A percentile compares a stretch with the other conserved stretches of the same genome.
Conservation (phyloP, 2,113 vertebrate species). For the Eubucco bourcierii region DNA sequence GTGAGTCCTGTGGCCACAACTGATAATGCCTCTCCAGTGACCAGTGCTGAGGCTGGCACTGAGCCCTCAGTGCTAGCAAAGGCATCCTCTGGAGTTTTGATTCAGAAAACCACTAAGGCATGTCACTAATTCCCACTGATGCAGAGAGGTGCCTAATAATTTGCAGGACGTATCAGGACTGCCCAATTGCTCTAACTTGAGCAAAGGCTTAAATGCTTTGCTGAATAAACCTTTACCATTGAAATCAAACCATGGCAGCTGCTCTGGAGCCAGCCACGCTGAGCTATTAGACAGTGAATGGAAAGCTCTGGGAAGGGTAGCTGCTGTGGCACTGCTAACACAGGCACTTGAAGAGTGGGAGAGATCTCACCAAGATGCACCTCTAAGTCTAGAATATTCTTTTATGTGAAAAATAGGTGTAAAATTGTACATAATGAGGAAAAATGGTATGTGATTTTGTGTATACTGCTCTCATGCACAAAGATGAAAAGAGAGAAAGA, state of each 20-base stretch:
- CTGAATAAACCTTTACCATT: conserved; percentile 17
- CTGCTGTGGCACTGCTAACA: background rate
- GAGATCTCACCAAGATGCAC: background rate
- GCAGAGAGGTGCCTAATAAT: conserved; percentile 19
- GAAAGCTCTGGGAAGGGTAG: conserved; percentile 8
- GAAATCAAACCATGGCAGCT: conserved; percentile 28
- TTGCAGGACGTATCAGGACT: background rate
- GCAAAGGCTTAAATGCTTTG: conserved; percentile 3
- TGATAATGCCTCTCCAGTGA: background rate
- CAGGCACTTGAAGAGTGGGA: background rate
- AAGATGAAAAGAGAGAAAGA: background rate
- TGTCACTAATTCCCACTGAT: background rate
- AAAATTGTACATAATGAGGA: conserved; percentile 41
- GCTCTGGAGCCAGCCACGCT: background rate
- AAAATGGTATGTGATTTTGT: conserved; percentile 10
- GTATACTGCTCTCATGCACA: background rate
- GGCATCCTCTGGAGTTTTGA: background rate
- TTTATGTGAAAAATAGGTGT: conserved; percentile 13
- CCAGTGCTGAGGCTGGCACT: background rate
- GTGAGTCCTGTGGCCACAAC: background rate
- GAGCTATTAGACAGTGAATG: conserved; percentile 8
- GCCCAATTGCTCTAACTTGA: background rate
- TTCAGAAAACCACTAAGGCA: background rate
- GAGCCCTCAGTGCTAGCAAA: background rate
- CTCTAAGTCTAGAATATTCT: background rate